Conservation (phyloP, 1,140 invertebrate species). For the Chironomus tepperi region DNA sequence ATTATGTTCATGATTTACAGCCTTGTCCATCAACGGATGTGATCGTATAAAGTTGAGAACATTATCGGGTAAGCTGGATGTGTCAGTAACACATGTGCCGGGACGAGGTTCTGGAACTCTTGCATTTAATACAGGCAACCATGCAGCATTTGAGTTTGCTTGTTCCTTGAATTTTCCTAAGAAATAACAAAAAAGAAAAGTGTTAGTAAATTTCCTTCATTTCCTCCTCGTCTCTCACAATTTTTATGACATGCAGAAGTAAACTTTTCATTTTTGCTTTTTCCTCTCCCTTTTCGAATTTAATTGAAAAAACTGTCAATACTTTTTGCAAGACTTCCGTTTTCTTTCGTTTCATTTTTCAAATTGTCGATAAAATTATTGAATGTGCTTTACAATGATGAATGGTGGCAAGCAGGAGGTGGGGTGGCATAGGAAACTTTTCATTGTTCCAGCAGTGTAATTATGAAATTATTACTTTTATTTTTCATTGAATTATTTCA, state of each 20-base stretch:
- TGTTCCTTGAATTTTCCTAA: constrained; percentile 58
- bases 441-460: not conserved
- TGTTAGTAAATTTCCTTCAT: not conserved
- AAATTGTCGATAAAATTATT: not conserved
- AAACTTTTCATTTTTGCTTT: not conserved
- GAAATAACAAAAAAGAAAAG: not conserved
- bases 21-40: constrained; percentile 86
- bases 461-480: not conserved
- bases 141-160: constrained; percentile 64
- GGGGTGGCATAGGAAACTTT: no score
- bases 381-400: no score
- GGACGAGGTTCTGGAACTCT: constrained; percentile 75
- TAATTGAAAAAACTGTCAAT: constrained; percentile 16
- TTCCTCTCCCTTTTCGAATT: not conserved
- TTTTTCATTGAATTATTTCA: no score
- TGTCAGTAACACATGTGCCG: constrained; percentile 75
- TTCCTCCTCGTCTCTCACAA: not conserved
- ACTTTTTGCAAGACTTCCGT: not conserved
- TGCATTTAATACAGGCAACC: constrained; percentile 54
- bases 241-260: not conserved
- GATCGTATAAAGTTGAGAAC: constrained; percentile 82
- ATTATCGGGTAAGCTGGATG: constrained; percentile 64
- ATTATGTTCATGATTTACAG: constrained; percentile 68
- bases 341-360: not conserved
- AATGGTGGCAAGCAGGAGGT: no score